A percentile compares a stretch with the other conserved stretches of the same genome.
Evolutionary conservation across 1,140 invertebrate genomes (phyloP).

Genomic region (Solen grandis): DNA sequence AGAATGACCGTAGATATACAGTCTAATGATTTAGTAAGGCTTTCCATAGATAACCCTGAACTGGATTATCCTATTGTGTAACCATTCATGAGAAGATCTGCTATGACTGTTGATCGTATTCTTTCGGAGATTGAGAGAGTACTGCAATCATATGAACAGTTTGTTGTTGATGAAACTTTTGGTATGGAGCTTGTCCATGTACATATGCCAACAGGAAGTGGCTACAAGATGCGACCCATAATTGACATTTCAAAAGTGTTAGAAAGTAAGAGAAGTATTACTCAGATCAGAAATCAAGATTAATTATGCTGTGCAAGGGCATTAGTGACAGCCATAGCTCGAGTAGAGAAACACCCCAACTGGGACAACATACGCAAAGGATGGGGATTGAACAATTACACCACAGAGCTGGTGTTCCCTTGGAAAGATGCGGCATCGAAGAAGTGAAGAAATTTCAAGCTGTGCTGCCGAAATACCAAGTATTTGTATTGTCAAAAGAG

Average conservation of each 20-base stretch:
- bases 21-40: background rate
- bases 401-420: no score
- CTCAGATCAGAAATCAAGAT: conserved; percentile 17
- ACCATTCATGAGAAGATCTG: conserved; percentile 12
- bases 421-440: no score
- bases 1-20: no score
- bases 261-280: no score
- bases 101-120: no score
- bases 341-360: conserved; percentile 22
- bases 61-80: conserved; percentile 1
- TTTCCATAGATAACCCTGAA: conserved; percentile 3
- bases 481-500: background rate
- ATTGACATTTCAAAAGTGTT: no score
- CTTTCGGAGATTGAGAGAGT: no score
- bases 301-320: conserved; percentile 7
- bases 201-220: background rate
- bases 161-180: conserved; percentile 16
- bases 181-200: conserved; percentile 15
- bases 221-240: no score
- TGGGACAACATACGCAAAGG: conserved; percentile 7
- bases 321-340: background rate
- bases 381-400: background rate
- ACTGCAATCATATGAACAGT: no score
- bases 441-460: no score
- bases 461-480: background rate